These are phyloP conservation scores for Drosophila paracracens DNA, from an alignment of 2,888 invertebrate species.

Conservation along the genomic window DNA sequence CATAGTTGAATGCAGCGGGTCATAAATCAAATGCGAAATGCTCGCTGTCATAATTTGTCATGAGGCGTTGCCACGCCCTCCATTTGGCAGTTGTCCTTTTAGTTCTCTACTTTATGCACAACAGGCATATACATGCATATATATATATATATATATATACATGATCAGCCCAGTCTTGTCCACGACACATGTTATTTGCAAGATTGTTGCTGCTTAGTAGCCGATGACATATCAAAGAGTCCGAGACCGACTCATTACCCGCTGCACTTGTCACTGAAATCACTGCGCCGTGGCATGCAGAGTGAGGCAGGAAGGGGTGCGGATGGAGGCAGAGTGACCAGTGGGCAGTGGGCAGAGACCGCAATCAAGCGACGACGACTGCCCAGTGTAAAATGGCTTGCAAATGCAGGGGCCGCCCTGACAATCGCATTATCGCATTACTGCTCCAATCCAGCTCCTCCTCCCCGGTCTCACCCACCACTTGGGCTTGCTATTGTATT, in stretches of 20 bases:
- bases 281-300: constrained; percentile 8
- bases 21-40: constrained; percentile 80
- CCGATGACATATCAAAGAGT: constrained; percentile 39
- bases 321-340: neutral
- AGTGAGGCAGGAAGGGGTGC: neutral
- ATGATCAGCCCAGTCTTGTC: constrained; percentile 11
- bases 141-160: neutral
- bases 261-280: constrained; percentile 56
- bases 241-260: constrained; percentile 41
- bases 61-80: constrained; percentile 80
- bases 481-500: constrained; percentile 24
- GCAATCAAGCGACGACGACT: constrained; percentile 15
- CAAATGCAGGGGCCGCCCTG: constrained; percentile 48
- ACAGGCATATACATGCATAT: neutral
- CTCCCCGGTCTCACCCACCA: neutral
- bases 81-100: constrained; percentile 30
- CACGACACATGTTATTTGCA: constrained; percentile 48
- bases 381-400: constrained; percentile 23
- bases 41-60: constrained; percentile 84
- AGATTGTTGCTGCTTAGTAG: constrained; percentile 43
- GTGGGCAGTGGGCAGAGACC: constrained; percentile 15
- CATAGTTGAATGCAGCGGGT: constrained; percentile 68
- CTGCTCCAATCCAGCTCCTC: constrained; percentile 1
- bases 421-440: constrained; percentile 34
- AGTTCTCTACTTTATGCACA: neutral